Base-by-base conservation (phyloP, 2,888 invertebrate species). In the Spilosoma lubricipeda region DNA sequence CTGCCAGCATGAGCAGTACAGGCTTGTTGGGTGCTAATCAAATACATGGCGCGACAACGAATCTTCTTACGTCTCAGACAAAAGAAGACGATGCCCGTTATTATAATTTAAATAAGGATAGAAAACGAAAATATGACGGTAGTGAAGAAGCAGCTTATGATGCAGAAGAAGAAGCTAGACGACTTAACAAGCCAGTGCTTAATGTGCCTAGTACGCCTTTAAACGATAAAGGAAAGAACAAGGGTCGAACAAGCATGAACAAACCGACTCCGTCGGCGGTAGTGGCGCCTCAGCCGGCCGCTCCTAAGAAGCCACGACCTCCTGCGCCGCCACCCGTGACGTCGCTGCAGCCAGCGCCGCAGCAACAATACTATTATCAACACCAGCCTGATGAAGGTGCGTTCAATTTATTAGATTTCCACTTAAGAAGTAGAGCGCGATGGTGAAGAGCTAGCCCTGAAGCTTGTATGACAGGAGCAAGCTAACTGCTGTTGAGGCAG, bases 71-170 rank as follows among this genome's bases (percentile, higher is more conserved):
- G 85, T 90, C 87, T 77, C 93, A 91, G 79, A 83, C 94, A 77
- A 95, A 96, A 82, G 96, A 97, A 88, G 97, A 98, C 82, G 97
- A 98, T 92, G 97, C 97, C 23, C 95, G 97, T 72, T 97, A 97
- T 89, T 97, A 97, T 90, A 97, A 97, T 67, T 90, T 97, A 83
- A 97, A 97, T 74, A 98, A 97, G 89, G 97, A 97, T 86, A 93
- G 97, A 76, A 97, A 97, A 90, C 96, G 97, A 85, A 96, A 97
- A 86, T 97, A 97, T 83, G 97, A 97, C 82, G 97, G 96, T 87
- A 96, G 96, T 36, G 97, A 97, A 77, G 97, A 97, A 84, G 96
- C 96, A 82, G 96, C 96, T 23, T 97, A 97, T 86, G 97, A 97
- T 73, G 97, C 97, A 76, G 93, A 94, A 82, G 93, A 96, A 89